Conservation (phyloP, 92 coral and sea anemone species). For the Actinernus sp. region DNA sequence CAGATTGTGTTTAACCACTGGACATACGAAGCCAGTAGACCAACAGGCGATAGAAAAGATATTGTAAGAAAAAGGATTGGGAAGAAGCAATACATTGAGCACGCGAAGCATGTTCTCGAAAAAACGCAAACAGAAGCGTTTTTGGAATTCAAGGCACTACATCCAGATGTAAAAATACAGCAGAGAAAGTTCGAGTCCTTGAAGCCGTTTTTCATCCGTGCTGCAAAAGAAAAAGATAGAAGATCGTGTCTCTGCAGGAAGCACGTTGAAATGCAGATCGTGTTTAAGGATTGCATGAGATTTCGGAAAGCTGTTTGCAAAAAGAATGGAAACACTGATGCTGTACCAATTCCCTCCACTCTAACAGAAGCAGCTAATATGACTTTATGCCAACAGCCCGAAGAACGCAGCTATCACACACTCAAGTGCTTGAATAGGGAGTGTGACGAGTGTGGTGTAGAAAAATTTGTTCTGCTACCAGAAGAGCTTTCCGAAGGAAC, state of each 20-base stretch:
- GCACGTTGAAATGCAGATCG: conserved; percentile 53
- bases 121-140: conserved; percentile 65
- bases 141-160: conserved; percentile 22
- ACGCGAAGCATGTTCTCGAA: conserved; percentile 61
- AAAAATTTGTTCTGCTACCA: conserved; percentile 46
- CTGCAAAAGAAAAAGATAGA: conserved; percentile 55
- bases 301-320: conserved; percentile 23
- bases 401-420: conserved; percentile 25
- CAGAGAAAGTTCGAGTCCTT: conserved; percentile 60
- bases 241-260: conserved; percentile 54
- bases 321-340: conserved; percentile 11
- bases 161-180: conserved; percentile 32
- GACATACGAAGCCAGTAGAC: conserved; percentile 58
- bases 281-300: conserved; percentile 55
- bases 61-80: conserved; percentile 30
- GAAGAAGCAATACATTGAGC: conserved; percentile 35
- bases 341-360: conserved; percentile 19
- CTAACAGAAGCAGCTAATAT: conserved; percentile 45
- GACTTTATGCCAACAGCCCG: conserved; percentile 32
- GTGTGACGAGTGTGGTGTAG: conserved; percentile 53
- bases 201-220: conserved; percentile 57
- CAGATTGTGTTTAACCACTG: conserved; percentile 31
- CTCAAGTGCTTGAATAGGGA: conserved; percentile 52
- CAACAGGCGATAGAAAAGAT: conserved; percentile 61
- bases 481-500: conserved; percentile 22